Evolutionary conservation across 2,888 invertebrate genomes (phyloP), one percentile per base, ranked within the genome.

Genomic region (Megaustenia siamemsis): DNA sequence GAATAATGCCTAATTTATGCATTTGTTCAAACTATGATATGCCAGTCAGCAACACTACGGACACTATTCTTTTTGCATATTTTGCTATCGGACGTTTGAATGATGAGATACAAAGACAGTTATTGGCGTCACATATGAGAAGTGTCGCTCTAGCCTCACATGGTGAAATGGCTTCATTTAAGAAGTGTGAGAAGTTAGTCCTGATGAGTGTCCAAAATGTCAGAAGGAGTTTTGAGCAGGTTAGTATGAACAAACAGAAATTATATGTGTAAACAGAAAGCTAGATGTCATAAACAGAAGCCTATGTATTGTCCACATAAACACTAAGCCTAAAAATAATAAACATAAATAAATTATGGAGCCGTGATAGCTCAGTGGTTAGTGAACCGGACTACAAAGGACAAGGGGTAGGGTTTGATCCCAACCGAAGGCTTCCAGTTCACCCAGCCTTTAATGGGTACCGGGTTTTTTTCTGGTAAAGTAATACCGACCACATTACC

Each of bases 1-100:
- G 88, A 21, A 88, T 90, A 40, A 89, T 87, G 86, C 91, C 91
- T 6, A 90, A 89, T 75, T 84, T 90, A 4, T 92, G 92, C 86
- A 90, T 92, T n/a, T 92, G 92, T 86, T 86, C 88, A 77, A 89
- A 89, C 21, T 89, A 88, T 85, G 91, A 90, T 24, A 84, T 80
- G 28, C 24, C 82, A 12, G 81, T 87, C 1, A 75, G 40, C 6
- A 89, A 88, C 66, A 75, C 87, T 69, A 76, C 86, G 0, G 82
- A 88, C 68, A 76, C 89, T 75, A 87, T 83, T 12, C 80, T 91
- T 24, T 84, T 90, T 40, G 91, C 90, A 28, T 87, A 90, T 40
- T 89, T 88, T 88, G 90, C 90, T n/a, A 45, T 90, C 1, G 91
- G 90, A 10, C 79, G 86, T 76, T 79, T 92, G 32, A 91, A 91